Evolutionary conservation across 2,888 invertebrate species (phyloP).

Genomic region (Drosophila atroscutellata): DNA sequence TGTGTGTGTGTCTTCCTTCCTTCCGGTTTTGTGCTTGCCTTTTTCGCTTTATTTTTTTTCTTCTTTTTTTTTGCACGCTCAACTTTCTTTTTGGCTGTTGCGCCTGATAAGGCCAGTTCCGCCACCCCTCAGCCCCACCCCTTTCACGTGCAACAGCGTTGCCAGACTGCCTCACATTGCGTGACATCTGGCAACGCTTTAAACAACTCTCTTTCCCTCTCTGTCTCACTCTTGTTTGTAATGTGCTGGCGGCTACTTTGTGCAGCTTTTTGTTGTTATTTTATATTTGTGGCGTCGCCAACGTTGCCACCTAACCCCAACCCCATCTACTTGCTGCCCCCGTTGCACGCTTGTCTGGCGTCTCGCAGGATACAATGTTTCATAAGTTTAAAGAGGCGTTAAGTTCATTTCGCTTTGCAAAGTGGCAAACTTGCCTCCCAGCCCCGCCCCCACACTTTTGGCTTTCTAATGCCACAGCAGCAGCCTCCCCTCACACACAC

Average conservation of each 20-base stretch:
- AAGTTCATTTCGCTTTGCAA: conserved; percentile 66
- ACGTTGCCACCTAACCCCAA: conserved; percentile 1
- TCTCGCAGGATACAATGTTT: conserved; percentile 66
- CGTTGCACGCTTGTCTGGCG: conserved; percentile 15
- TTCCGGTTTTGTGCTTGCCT: conserved; percentile 73
- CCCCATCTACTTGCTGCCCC: not conserved
- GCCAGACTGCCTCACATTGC: conserved; percentile 20
- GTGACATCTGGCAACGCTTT: conserved; percentile 39
- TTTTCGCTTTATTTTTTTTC: conserved; percentile 30
- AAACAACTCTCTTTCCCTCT: not conserved
- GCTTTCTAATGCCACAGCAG: conserved; percentile 28
- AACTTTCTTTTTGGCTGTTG: conserved; percentile 55
- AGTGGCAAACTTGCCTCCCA: conserved; percentile 12
- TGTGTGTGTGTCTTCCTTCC: conserved; percentile 73
- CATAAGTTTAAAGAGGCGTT: conserved; percentile 76
- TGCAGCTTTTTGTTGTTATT: not conserved
- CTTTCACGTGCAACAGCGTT: conserved; percentile 22
- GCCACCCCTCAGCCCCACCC: not conserved
- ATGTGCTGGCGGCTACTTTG: not conserved
- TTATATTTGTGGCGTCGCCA: conserved; percentile 15
- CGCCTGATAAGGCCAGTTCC: conserved; percentile 62
- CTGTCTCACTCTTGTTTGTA: not conserved
- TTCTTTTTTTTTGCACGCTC: conserved; percentile 23
- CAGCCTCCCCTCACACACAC: not conserved
- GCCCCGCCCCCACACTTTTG: not conserved